A percentile compares a stretch with the other conserved stretches of the same genome.
phyloP scores from a whole-genome alignment of 64 coral and sea anemone species.

The Porites lutea region DNA sequence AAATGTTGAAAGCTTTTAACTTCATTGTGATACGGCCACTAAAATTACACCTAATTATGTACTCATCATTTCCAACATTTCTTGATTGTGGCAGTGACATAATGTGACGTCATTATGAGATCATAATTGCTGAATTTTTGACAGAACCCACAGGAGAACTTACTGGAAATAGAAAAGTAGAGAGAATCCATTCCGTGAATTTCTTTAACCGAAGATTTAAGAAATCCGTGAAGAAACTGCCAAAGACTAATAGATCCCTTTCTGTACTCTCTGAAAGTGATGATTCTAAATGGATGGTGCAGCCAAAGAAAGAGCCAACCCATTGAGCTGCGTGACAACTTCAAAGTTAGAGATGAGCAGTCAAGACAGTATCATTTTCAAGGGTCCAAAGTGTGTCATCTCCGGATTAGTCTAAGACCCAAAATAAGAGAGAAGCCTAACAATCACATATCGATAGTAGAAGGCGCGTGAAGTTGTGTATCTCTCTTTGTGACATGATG shows the following conservation, averaged over 20 bases:
- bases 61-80: no score
- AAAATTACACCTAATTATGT: no score
- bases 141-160: slow-evolving; percentile 12
- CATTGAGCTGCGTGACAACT: neutral
- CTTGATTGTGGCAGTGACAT: no score
- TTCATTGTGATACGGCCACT: no score
- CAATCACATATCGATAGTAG: slow-evolving; percentile 21
- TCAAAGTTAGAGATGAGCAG: slow-evolving; percentile 10
- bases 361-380: slow-evolving; percentile 13
- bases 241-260: neutral
- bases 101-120: no score
- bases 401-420: slow-evolving; percentile 2
- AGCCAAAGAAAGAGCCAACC: slow-evolving; percentile 24
- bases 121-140: no score
- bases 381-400: slow-evolving; percentile 29
- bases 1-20: no score
- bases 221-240: slow-evolving; percentile 25
- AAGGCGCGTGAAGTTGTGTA: slow-evolving; percentile 25
- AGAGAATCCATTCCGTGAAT: slow-evolving; percentile 29
- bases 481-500: neutral
- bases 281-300: slow-evolving; percentile 14
- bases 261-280: slow-evolving; percentile 16
- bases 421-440: slow-evolving; percentile 4
- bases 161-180: slow-evolving; percentile 6
- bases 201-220: slow-evolving; percentile 7